These are phyloP conservation scores for Pavo muticus DNA, from an alignment of 2,113 vertebrate species.

Conservation along the genomic window DNA sequence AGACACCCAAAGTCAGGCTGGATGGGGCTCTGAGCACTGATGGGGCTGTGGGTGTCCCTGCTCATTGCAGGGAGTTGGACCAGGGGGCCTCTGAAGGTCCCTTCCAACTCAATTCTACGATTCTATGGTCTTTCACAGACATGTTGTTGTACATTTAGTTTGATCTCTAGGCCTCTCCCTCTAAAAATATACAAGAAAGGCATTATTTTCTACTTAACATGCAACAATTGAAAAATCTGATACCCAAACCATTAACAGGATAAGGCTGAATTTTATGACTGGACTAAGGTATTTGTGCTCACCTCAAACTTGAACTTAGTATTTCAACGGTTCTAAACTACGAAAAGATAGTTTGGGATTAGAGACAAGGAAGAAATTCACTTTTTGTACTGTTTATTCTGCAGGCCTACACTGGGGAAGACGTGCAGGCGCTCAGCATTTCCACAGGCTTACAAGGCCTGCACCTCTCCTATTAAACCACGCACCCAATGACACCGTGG, in stretches of 20 bases:
- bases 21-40: too few relatives aligned
- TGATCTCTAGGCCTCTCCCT: not conserved
- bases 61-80: too few relatives aligned
- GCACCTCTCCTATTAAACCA: not conserved
- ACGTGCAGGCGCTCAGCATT: not conserved
- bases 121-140: not conserved
- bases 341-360: not conserved
- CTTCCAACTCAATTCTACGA: too few relatives aligned
- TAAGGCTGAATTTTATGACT: not conserved
- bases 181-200: not conserved
- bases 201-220: not conserved
- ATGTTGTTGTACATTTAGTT: not conserved
- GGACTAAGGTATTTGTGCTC: not conserved
- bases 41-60: too few relatives aligned
- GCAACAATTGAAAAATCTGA: not conserved
- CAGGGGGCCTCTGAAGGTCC: too few relatives aligned
- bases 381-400: not conserved
- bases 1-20: too few relatives aligned
- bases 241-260: not conserved
- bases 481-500: rapidly evolving
- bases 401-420: rapidly evolving
- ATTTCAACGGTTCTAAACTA: not conserved
- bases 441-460: rapidly evolving
- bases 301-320: not conserved
- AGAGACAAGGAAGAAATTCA: not conserved